A percentile compares a stretch with the other conserved stretches of the same genome.
phyloP scores from a whole-genome alignment of 2,113 vertebrate species.

The Cettia cetti region DNA sequence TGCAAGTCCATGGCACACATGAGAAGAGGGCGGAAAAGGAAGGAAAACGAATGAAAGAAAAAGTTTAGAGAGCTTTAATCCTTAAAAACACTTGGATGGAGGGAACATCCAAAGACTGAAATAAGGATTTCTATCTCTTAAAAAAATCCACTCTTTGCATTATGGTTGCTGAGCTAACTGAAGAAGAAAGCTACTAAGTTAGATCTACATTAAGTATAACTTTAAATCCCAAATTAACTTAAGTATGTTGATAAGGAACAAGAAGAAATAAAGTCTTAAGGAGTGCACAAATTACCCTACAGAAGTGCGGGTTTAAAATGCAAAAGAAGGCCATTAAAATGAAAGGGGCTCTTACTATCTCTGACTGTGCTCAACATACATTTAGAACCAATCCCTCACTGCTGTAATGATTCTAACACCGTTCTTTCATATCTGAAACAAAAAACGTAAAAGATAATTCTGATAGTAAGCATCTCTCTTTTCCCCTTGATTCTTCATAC shows the following conservation, averaged over 20 bases:
- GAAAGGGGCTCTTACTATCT: neutral
- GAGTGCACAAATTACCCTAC: neutral
- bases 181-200: neutral
- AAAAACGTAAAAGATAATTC: neutral
- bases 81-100: neutral
- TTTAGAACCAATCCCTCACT: neutral
- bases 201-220: neutral
- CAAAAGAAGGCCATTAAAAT: neutral
- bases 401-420: neutral
- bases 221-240: neutral
- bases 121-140: neutral
- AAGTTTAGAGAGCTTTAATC: neutral
- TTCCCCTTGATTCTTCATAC: neutral
- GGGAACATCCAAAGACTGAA: neutral
- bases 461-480: neutral
- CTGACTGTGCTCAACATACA: neutral
- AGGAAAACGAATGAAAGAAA: neutral
- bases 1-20: neutral
- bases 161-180: neutral
- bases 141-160: neutral
- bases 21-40: neutral
- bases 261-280: neutral
- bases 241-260: neutral
- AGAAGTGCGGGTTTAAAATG: neutral
- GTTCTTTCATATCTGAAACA: neutral